These are phyloP conservation scores for Coryphaenoides rupestris DNA, from an alignment of 2,113 vertebrate genomes.

Conservation along the genomic window DNA sequence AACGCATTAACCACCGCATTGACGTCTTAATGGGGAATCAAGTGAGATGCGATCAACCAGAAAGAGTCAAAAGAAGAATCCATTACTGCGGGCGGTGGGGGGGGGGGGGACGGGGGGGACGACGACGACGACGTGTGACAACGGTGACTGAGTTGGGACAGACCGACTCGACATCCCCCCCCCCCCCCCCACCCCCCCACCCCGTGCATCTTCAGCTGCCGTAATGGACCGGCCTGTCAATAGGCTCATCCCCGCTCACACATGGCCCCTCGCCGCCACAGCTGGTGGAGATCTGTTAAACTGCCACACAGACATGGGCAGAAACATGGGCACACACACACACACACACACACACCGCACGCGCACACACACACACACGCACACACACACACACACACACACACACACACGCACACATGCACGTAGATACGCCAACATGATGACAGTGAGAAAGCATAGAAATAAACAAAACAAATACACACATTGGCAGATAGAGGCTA, in stretches of 20 bases:
- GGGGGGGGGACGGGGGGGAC: constrained; percentile 31
- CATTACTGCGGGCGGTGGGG: constrained; percentile 51
- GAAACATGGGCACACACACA: constrained; percentile 32
- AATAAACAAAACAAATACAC: no score
- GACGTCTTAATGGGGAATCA: constrained; percentile 75
- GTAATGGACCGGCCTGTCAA: constrained; percentile 66
- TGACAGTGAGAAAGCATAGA: no score
- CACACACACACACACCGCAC: constrained; percentile 3
- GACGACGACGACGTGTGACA: constrained; percentile 47
- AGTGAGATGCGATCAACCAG: constrained; percentile 67
- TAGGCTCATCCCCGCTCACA: constrained; percentile 53
- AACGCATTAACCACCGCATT: constrained; percentile 66
- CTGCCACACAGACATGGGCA: constrained; percentile 8
- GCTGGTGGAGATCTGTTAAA: constrained; percentile 72
- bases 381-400: constrained; percentile 30
- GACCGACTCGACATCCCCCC: constrained; percentile 43
- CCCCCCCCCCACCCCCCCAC: background rate
- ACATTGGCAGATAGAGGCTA: no score
- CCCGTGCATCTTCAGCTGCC: constrained; percentile 57
- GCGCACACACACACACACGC: constrained; percentile 13
- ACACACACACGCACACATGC: constrained; percentile 1
- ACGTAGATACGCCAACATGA: no score
- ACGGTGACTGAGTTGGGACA: constrained; percentile 42
- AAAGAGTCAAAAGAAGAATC: constrained; percentile 61
- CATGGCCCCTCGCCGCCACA: constrained; percentile 64